Evolutionary conservation across 64 coral and sea anemone species (phyloP).

Genomic region (Trachythela sp.): DNA sequence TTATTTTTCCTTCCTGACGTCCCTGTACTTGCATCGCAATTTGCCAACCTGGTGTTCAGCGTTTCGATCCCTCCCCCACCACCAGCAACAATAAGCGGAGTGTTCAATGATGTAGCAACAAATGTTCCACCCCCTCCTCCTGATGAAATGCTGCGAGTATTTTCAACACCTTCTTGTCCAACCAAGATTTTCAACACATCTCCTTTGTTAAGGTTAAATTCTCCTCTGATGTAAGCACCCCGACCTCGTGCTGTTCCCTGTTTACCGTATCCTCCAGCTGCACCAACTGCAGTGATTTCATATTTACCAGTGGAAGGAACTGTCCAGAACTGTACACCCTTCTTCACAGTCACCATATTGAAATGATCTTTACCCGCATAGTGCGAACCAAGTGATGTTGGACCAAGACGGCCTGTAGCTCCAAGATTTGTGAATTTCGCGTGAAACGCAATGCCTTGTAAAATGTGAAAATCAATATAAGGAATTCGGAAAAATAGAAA

Average conservation of each 20-base stretch:
- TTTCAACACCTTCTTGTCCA: neutral
- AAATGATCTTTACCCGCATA: neutral
- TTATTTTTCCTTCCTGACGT: neutral
- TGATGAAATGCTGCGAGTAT: neutral
- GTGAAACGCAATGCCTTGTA: no score
- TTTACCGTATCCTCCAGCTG: neutral
- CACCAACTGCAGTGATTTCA: neutral
- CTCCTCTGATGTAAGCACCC: neutral
- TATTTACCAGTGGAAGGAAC: neutral
- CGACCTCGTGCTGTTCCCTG: neutral
- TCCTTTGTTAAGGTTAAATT: neutral
- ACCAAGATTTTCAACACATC: neutral
- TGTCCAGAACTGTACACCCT: neutral
- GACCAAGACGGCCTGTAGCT: neutral
- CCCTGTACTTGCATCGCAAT: neutral
- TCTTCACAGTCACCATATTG: neutral
- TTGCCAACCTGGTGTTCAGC: neutral
- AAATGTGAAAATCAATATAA: no score
- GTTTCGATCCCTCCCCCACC: neutral
- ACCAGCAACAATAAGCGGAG: neutral
- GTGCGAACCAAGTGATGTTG: neutral
- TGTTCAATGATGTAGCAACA: neutral
- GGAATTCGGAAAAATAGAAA: no score
- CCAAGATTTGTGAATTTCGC: neutral
- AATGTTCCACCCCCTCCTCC: neutral